Base-by-base conservation (phyloP, 2,113 vertebrate species). In the Copsychus sechellarum region DNA sequence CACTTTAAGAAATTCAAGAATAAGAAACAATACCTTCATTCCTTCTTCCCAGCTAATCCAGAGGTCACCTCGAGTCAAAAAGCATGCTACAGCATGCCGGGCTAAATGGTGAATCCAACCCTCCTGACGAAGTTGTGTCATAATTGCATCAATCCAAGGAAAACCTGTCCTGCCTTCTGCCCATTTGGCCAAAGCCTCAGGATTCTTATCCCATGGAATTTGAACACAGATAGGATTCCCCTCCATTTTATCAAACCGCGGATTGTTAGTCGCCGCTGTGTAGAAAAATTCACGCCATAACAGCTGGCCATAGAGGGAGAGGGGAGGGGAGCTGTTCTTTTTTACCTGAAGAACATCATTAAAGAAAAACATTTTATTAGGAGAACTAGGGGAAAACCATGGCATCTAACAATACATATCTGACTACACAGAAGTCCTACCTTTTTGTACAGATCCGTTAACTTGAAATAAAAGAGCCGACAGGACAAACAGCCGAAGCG, bases 41-140 rank as follows among this genome's bases (percentile, higher is more conserved):
- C 99, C 99, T 98, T 99, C 99, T 91, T 99, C 99, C 99, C 99
- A 99, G 95, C 98, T 99, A 97, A 99, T 98, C 99, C 99, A 99
- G 42, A 99, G 98, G 97, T 99, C 99, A 70, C 99, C 99, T 77
- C 99, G 98, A 34, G 99, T 99, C 95, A 99, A 98, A 90, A 99
- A 99, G 96, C 99, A 99, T 7, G 99, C 99, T 50, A 99, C 99
- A 21, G 99, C 99, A 72, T 99, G 99, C 20, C 99, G 96, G n/a
- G 99, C 99, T 98, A 99, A 96, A 95, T 99, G 99, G 94, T 99
- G 99, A 96, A 99, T 99, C 99, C 99, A 99, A 12, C 99, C 99
- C 95, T 99, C 99, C 92, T 99, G 99, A 73, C 99, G 98, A 91
- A 99, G 98, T 81, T 99, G 99, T 2, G 99, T 99, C 99, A 99